These are phyloP conservation scores for Drosophila borborema DNA, from an alignment of 2,888 invertebrate genomes.

Conservation along the genomic window DNA sequence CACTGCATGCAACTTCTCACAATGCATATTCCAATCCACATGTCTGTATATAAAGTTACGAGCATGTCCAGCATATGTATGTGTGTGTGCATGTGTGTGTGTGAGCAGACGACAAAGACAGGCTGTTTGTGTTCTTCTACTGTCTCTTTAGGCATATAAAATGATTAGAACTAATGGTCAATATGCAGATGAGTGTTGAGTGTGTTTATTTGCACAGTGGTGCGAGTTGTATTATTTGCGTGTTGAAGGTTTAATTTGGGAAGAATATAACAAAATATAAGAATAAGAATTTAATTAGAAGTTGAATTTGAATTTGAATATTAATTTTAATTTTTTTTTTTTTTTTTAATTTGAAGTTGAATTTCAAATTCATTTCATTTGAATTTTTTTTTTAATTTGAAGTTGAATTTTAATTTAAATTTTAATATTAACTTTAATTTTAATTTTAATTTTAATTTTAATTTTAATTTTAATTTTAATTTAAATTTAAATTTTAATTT, in stretches of 20 bases:
- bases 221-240: not conserved
- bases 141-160: conserved; percentile 80
- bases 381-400: too few relatives aligned
- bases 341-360: too few relatives aligned
- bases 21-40: conserved; percentile 24
- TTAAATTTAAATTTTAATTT: not conserved
- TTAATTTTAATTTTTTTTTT: too few relatives aligned
- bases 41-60: conserved; percentile 6
- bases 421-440: not conserved
- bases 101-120: conserved; percentile 64
- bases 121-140: conserved; percentile 50
- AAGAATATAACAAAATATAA: not conserved
- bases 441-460: not conserved
- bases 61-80: conserved; percentile 14
- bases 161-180: conserved; percentile 81
- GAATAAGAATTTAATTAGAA: too few relatives aligned
- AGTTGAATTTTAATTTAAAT: too few relatives aligned
- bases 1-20: conserved; percentile 37
- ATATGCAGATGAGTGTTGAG: conserved; percentile 80
- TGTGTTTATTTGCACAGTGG: conserved; percentile 75
- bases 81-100: conserved; percentile 35
- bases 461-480: not conserved
- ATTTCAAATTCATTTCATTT: too few relatives aligned
- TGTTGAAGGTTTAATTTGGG: not conserved
- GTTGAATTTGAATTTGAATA: too few relatives aligned